Base-by-base conservation (phyloP, 2,888 invertebrate genomes). In the Hyppa rectilinea region DNA sequence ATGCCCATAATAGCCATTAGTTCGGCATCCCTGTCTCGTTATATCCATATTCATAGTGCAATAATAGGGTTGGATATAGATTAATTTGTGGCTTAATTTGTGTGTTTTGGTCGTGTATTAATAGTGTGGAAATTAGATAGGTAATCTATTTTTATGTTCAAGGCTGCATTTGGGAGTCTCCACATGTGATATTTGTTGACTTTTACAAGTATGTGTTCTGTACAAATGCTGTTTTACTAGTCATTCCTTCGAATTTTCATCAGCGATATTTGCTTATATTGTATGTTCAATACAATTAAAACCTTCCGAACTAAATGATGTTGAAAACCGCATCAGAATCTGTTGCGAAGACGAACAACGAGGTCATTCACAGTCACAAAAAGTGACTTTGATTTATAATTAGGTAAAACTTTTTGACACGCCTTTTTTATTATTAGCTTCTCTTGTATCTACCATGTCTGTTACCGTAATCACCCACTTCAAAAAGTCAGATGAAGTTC, bases 31-130 rank as follows among this genome's bases (percentile, higher is more conserved):
- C 68, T 73, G 68, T 5, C 4, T n/a, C n/a, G 20, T 76, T 61
- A 62, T 70, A 53, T 49, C 45, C 53, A 40, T 58, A 65, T 59
- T 59, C 70, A 73, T 45, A 73, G 47, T 20, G 20, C 14, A 34
- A 31, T 45, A 60, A 50, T 38, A 50, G 29, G 53, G 52, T 63
- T 43, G 34, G 17, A 53, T 43, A 47, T 31, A 43, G 52, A 55
- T 61, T 63, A 56, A 55, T 64, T 61, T 65, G 40, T 47, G 23
- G 43, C 26, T 36, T 26, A 63, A 50, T 60, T 64, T 50, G 29
- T 40, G 26, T 34, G 12, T 50, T 56, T 59, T 2, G 29, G 52
- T 40, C 29, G 10, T 12, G 12, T 61, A 10, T 40, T 29, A 38
- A 20, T 47, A 12, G 23, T n/a, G 17, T 9, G 17, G 31, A n/a